A percentile compares a stretch with the other conserved stretches of the same genome.
Evolutionary conservation across 2,888 invertebrate species (phyloP).

Genomic region (Eulithis prunata): DNA sequence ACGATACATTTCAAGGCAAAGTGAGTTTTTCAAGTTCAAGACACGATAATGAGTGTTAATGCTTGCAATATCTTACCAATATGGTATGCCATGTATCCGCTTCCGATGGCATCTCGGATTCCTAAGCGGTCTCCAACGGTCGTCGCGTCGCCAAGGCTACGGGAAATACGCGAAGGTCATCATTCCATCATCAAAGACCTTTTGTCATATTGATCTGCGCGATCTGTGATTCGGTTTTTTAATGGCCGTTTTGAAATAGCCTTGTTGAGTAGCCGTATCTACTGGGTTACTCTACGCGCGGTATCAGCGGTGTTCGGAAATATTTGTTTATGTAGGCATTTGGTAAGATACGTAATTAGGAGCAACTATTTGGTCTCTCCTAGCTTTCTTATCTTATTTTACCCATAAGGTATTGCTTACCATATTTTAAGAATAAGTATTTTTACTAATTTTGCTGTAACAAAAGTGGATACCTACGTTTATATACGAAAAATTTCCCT

Average conservation of each 20-base stretch:
- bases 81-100: constrained; percentile 18
- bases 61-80: constrained; percentile 11
- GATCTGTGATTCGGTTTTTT: constrained; percentile 50
- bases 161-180: constrained; percentile 54
- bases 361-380: too few relatives aligned
- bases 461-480: background rate
- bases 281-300: background rate
- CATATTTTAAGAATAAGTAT: too few relatives aligned
- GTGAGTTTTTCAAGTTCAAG: too few relatives aligned
- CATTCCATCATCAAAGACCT: constrained; percentile 48
- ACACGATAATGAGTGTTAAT: constrained; percentile 8
- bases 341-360: too few relatives aligned
- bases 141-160: constrained; percentile 52
- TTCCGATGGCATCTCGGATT: constrained; percentile 24
- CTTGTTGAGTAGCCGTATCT: constrained; percentile 17
- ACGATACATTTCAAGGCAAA: too few relatives aligned
- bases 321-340: too few relatives aligned
- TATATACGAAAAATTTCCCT: background rate
- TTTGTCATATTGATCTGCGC: constrained; percentile 56
- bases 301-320: background rate
- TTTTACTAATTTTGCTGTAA: background rate
- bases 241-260: constrained; percentile 42
- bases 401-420: too few relatives aligned
- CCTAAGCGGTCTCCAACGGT: constrained; percentile 43
- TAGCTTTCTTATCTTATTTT: too few relatives aligned